phyloP scores from a whole-genome alignment of 2,113 vertebrate genomes.

The Haemorhous mexicanus region DNA sequence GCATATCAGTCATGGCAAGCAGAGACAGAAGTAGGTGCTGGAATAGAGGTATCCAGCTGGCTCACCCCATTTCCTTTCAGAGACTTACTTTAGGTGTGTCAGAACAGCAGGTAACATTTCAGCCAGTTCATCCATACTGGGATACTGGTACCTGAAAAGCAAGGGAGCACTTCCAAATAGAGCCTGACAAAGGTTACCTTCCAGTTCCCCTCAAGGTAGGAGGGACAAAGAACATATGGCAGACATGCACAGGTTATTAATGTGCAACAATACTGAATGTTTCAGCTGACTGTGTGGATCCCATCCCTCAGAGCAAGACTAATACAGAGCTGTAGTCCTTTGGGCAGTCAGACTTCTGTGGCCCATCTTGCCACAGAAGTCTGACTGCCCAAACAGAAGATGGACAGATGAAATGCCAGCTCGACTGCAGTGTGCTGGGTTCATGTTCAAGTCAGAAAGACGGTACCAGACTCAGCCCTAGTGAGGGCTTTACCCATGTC shows the following conservation, averaged over 20 bases:
- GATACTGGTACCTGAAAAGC: slow-evolving; percentile 88
- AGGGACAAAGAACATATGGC: neutral
- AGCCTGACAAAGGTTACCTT: neutral
- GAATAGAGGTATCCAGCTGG: neutral
- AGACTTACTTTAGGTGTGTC: slow-evolving; percentile 86
- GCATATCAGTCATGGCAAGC: neutral
- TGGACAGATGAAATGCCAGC: neutral
- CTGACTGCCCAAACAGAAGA: too few species aligned
- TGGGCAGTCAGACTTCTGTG: neutral
- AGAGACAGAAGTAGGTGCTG: neutral
- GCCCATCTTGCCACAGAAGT: too few species aligned
- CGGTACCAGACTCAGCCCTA: neutral
- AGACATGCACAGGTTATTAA: neutral
- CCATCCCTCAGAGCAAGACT: neutral
- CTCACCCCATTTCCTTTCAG: neutral
- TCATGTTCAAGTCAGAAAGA: neutral
- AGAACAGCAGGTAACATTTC: slow-evolving; percentile 91
- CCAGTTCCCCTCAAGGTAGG: neutral
- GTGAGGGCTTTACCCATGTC: neutral
- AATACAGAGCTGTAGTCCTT: neutral
- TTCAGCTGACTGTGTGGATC: neutral
- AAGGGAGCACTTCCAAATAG: neutral
- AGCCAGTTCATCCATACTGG: slow-evolving; percentile 91
- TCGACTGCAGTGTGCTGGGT: neutral
- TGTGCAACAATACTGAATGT: neutral